Percentiles rank a stretch among this genome's conserved stretches.
Conservation (phyloP, 2,113 vertebrate genomes). For the Polypterus senegalus region DNA sequence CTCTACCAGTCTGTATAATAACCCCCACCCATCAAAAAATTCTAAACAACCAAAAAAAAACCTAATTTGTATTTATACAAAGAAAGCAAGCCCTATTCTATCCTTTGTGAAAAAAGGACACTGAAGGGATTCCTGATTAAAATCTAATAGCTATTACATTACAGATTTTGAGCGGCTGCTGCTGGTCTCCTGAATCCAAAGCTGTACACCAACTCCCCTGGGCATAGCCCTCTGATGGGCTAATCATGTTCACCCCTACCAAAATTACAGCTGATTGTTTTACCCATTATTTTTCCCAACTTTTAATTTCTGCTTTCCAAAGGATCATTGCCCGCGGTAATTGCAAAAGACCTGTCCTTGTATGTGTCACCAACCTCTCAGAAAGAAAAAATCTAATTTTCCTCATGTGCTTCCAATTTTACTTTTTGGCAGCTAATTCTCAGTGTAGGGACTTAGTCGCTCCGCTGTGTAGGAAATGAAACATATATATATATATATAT, state of each 20-base stretch:
- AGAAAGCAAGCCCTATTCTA: conserved; percentile 46
- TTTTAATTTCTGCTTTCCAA: conserved; percentile 89
- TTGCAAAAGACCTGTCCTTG: conserved; percentile 85
- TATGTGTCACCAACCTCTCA: conserved; percentile 51
- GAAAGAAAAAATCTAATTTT: conserved; percentile 29
- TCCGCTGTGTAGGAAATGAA: too few relatives aligned
- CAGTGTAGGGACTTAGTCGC: neutral
- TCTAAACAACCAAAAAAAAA: neutral
- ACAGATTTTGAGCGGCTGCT: conserved; percentile 17
- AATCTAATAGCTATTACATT: conserved; percentile 37
- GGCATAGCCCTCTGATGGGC: conserved; percentile 60
- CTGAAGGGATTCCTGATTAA: conserved; percentile 50
- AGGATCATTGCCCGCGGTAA: conserved; percentile 92
- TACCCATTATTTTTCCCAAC: conserved; percentile 83
- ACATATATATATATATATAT: too few relatives aligned
- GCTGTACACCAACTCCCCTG: conserved; percentile 34
- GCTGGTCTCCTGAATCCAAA: conserved; percentile 13
- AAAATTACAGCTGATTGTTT: conserved; percentile 77
- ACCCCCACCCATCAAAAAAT: neutral
- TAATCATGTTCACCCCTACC: conserved; percentile 65
- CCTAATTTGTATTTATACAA: neutral
- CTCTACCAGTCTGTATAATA: neutral
- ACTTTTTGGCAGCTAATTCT: conserved; percentile 27
- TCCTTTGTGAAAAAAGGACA: conserved; percentile 42
- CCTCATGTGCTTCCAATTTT: conserved; percentile 32